Evolutionary conservation across 1,140 invertebrate genomes (phyloP).

Genomic region (Arion vulgaris): DNA sequence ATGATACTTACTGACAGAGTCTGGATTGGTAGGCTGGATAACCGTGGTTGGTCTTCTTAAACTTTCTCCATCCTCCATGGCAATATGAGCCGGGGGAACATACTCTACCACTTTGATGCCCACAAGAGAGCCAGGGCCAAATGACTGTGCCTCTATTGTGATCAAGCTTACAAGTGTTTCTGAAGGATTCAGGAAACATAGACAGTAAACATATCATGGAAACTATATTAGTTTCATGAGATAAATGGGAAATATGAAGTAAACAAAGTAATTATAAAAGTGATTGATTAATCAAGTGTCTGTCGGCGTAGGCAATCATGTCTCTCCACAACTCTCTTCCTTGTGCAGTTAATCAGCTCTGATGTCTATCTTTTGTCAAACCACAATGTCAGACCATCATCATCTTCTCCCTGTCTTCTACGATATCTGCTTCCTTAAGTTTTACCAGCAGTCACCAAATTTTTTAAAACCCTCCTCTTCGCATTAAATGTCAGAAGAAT

Average conservation of each 20-base stretch:
- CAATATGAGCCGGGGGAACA: conserved; percentile 54
- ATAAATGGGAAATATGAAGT: neutral
- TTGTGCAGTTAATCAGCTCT: too few species aligned
- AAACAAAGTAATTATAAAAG: neutral
- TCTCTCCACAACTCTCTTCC: too few species aligned
- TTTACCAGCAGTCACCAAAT: too few species aligned
- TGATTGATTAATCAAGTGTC: too few species aligned
- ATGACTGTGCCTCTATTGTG: conserved; percentile 87
- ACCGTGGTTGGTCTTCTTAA: conserved; percentile 41
- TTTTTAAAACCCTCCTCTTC: too few species aligned
- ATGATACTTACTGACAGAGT: conserved; percentile 32
- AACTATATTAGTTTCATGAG: neutral
- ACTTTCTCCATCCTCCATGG: conserved; percentile 53
- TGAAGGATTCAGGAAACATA: conserved; percentile 50
- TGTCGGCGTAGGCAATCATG: too few species aligned
- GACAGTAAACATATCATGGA: too few species aligned
- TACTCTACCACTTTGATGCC: conserved; percentile 94
- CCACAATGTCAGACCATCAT: too few species aligned
- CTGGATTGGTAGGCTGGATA: conserved; percentile 47
- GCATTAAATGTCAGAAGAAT: too few species aligned
- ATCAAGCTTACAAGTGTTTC: conserved; percentile 73
- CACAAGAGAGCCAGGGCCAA: conserved; percentile 93
- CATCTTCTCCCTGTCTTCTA: too few species aligned
- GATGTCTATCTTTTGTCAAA: too few species aligned
- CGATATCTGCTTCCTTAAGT: too few species aligned